Base-by-base conservation (phyloP, 2,797 vertebrate species). In the Limnodromus scolopaceus region DNA sequence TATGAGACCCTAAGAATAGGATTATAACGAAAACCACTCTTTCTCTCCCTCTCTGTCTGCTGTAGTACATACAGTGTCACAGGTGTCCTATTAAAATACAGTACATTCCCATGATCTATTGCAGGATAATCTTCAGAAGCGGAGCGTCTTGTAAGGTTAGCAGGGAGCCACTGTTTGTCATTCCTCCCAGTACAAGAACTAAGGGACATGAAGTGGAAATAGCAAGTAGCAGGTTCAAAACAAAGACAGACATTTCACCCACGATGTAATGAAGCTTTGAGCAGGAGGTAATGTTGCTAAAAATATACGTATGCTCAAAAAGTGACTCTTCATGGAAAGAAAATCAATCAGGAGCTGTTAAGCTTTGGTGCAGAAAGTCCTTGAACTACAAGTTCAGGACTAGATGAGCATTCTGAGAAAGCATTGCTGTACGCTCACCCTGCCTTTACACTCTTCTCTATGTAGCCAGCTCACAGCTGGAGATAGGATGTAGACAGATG, bases 391-490 rank as follows among this genome's bases (percentile, higher is more conserved):
- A 65, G 22, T 13, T 75, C 45, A 54, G 61, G 41, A 51, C 30
- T 57, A 64, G 53, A 28, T 58, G 41, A 71, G 25, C 5, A 1
- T 84, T 94, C 28, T 82, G 54, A 88, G 70, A 54, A 72, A 39
- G 36, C 45, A 27, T 68, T 0, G 0, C 25, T 49, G 4, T 34
- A 53, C 7, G 2, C 25, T 63, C 0, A 0, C 25, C 11, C 4
- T 58, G 58, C 15, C 69, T 84, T 84, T 81, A 15, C 8, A 3
- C 25, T 65, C 4, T 19, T 34, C 79, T 51, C 28, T 9, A 15
- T n/a, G 83, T 75, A 87, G 51, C n/a, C 70, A 46, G 16, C 46
- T 89, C 70, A 65, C 48, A 45, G 9, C 28, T 78, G 48, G 64
- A 53, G 39, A 20, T 13, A 23, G 48, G n/a, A 23, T 66, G 8